A percentile compares a stretch with the other conserved stretches of the same genome.
Conservation (phyloP, 1,140 invertebrate species). For the Zaprionus camerounensis region DNA sequence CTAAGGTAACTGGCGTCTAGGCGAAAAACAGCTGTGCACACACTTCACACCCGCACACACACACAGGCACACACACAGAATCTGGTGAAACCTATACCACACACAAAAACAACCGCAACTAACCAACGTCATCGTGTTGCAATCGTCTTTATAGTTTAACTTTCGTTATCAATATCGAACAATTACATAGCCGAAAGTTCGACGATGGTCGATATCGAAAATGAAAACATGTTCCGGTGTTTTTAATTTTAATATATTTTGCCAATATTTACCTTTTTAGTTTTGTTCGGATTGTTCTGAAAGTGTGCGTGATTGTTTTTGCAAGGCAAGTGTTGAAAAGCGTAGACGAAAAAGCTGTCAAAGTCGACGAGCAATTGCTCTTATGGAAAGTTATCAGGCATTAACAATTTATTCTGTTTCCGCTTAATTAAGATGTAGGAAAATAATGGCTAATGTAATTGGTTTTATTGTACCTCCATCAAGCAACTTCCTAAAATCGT, state of each 20-base stretch:
- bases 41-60: neutral
- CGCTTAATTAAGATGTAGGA: too few species aligned
- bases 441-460: too few species aligned
- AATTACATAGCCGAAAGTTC: neutral
- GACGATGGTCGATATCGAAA: neutral
- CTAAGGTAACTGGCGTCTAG: neutral
- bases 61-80: neutral
- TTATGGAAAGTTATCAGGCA: neutral
- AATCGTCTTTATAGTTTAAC: neutral
- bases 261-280: constrained; percentile 14
- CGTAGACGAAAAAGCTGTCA: neutral
- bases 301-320: constrained; percentile 4
- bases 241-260: neutral
- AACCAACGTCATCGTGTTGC: constrained; percentile 6
- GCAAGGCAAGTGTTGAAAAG: constrained; percentile 5
- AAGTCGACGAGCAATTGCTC: neutral
- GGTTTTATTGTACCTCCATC: too few species aligned
- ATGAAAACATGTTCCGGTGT: neutral
- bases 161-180: neutral
- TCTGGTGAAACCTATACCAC: neutral
- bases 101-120: neutral
- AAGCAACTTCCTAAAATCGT: too few species aligned
- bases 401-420: neutral
- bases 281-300: neutral
- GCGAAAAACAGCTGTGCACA: constrained; percentile 40